Percentiles rank a stretch among this genome's conserved stretches.
Evolutionary conservation across 2,888 invertebrate species (phyloP).

Genomic region (Agriopis marginaria): DNA sequence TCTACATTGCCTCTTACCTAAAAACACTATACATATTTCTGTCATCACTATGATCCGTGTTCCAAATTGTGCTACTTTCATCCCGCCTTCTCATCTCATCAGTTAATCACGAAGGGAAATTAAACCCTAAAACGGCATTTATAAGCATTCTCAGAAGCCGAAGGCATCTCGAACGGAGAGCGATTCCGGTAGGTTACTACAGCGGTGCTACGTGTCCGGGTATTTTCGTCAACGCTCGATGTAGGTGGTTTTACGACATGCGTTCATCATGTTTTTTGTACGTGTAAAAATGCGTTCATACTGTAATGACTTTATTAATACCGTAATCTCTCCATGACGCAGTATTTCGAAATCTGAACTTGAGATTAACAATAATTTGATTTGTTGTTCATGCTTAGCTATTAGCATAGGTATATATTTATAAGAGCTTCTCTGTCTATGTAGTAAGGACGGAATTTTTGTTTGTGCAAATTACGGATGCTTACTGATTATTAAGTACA

Average conservation of each 20-base stretch:
- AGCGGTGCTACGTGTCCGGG: constrained; percentile 55
- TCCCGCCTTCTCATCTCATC: constrained; percentile 1
- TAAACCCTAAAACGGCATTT: constrained; percentile 32
- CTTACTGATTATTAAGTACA: neutral
- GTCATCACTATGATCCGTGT: neutral
- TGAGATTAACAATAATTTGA: neutral
- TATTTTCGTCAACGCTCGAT: constrained; percentile 63
- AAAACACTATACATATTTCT: neutral
- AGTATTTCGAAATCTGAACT: neutral
- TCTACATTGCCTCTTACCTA: neutral
- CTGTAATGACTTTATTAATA: constrained; percentile 52
- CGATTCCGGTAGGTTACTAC: constrained; percentile 51
- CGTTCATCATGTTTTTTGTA: constrained; percentile 53
- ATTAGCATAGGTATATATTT: too few species aligned
- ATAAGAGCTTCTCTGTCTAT: too few species aligned
- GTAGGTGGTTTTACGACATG: constrained; percentile 62
- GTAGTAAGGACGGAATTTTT: too few species aligned
- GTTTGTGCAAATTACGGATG: too few species aligned
- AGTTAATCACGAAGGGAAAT: constrained; percentile 20
- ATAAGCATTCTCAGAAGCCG: constrained; percentile 49
- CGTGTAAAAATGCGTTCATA: constrained; percentile 48
- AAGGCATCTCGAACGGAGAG: constrained; percentile 53
- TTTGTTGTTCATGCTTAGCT: too few species aligned
- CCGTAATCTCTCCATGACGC: constrained; percentile 34
- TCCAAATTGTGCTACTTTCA: constrained; percentile 4